Evolutionary conservation across 2,113 vertebrate species (phyloP).

Genomic region (Petroica traversi): DNA sequence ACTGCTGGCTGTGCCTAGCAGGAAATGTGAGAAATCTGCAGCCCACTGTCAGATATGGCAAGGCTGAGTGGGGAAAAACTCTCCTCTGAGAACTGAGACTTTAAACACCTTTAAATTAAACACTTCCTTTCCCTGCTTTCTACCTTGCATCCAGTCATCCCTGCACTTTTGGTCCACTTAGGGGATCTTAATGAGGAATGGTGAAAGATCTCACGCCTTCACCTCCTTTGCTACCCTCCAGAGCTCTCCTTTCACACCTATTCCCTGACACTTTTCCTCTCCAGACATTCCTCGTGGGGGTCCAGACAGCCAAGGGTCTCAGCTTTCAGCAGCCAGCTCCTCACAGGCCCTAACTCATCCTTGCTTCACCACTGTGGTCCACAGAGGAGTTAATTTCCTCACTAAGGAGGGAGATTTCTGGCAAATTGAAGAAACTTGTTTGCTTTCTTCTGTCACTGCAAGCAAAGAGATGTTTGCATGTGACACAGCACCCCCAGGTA

Average conservation of each 20-base stretch:
- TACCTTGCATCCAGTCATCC: background rate
- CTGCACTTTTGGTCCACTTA: background rate
- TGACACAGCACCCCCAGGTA: background rate
- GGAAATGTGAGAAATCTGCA: background rate
- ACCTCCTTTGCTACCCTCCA: background rate
- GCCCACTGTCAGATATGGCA: accelerated
- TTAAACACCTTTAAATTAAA: background rate
- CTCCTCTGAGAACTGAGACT: background rate
- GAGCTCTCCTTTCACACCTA: background rate
- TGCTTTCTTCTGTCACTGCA: background rate
- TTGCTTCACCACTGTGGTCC: background rate
- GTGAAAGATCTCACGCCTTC: background rate
- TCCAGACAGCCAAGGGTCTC: background rate
- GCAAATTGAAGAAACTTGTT: background rate
- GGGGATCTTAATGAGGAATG: background rate
- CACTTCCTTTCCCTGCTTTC: background rate
- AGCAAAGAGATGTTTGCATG: background rate
- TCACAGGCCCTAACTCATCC: background rate
- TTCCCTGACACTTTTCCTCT: background rate
- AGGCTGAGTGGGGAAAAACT: background rate
- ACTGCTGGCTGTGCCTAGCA: background rate
- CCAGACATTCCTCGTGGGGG: background rate
- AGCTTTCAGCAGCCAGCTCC: background rate
- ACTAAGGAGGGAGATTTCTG: background rate
- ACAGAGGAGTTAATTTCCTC: background rate